Percentiles rank a stretch among this genome's conserved stretches.
Conservation (phyloP, 2,113 vertebrate species). For the Copsychus sechellarum region DNA sequence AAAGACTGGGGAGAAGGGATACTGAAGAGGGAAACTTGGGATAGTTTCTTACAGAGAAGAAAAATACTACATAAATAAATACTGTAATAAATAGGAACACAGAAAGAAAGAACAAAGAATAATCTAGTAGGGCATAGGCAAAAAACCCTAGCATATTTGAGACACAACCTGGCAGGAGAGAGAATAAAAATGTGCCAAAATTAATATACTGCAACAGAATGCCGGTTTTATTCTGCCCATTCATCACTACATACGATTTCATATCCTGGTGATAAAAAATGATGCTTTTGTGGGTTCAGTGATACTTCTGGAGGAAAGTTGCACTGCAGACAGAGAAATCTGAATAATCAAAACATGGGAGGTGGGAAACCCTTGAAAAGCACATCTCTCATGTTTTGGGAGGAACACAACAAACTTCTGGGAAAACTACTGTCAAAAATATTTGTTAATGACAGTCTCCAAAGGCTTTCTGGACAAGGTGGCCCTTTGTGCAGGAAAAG, state of each 20-base stretch:
- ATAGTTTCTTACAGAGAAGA: neutral
- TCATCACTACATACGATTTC: conserved; percentile 6
- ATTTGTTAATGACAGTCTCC: neutral
- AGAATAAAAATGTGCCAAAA: conserved; percentile 25
- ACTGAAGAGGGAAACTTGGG: neutral
- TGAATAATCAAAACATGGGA: neutral
- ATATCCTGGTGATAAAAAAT: neutral
- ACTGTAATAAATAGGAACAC: conserved; percentile 9
- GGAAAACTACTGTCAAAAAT: neutral
- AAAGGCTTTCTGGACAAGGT: neutral
- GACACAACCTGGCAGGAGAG: conserved; percentile 4
- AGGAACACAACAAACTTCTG: neutral
- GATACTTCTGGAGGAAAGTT: neutral
- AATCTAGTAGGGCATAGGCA: neutral
- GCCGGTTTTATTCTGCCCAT: conserved; percentile 5
- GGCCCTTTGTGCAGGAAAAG: neutral
- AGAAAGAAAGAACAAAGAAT: conserved; percentile 14
- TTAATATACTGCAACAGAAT: conserved; percentile 30
- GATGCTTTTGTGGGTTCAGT: neutral
- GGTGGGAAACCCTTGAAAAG: neutral
- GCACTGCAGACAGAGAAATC: neutral
- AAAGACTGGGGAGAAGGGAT: neutral
- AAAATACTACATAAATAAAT: neutral
- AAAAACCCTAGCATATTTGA: conserved; percentile 2
- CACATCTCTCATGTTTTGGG: neutral